A percentile compares a stretch with the other conserved stretches of the same genome.
These are phyloP conservation scores for Ectobius pallidus DNA, from an alignment of 2,888 invertebrate species.

Conservation along the genomic window DNA sequence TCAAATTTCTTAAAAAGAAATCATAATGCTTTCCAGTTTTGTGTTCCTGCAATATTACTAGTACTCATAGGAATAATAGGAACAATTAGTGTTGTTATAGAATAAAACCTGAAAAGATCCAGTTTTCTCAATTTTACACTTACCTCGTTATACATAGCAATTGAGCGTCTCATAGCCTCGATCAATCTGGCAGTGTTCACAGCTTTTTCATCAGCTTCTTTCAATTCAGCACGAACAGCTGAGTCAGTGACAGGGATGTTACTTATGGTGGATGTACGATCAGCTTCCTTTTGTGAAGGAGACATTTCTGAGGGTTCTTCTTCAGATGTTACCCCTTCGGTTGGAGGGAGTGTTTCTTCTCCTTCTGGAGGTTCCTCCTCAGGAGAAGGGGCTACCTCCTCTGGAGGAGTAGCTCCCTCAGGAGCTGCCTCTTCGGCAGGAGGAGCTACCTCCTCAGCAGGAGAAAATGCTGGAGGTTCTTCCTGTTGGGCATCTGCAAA, in stretches of 20 bases:
- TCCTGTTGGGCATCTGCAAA: neutral
- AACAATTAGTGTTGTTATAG: no score
- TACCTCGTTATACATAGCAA: constrained; percentile 44
- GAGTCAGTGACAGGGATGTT: constrained; percentile 49
- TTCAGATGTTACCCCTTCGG: constrained; percentile 38
- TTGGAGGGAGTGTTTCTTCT: neutral
- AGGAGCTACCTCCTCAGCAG: neutral
- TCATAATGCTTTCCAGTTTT: no score
- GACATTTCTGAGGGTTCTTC: constrained; percentile 8
- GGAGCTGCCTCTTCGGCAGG: neutral
- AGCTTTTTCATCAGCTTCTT: constrained; percentile 57
- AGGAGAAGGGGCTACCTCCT: neutral
- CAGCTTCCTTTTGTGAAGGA: constrained; percentile 33
- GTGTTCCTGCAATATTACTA: no score
- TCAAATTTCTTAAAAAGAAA: no score
- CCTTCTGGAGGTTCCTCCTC: constrained; percentile 3
- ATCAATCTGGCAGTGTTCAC: constrained; percentile 57
- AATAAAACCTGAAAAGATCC: no score
- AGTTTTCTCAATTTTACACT: no score
- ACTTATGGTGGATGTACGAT: constrained; percentile 46
- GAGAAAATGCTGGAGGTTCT: neutral
- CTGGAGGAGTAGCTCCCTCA: neutral
- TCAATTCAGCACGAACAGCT: constrained; percentile 55
- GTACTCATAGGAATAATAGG: no score
- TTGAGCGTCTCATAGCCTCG: constrained; percentile 53